Conservation (phyloP, 2,797 vertebrate genomes). For the Onychomys torridus region DNA sequence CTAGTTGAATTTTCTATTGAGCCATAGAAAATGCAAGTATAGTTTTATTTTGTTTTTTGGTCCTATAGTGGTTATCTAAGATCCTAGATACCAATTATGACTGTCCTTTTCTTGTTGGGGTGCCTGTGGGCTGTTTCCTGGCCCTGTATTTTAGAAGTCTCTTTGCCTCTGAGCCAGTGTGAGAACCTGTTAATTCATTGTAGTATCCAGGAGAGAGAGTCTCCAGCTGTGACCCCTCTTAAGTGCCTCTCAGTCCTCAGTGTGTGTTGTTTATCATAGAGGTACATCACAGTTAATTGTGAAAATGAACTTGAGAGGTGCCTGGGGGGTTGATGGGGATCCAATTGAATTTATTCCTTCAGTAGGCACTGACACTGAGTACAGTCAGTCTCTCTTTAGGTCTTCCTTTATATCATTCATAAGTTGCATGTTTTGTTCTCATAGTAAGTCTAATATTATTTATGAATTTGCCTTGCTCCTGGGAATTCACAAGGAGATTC, state of each 20-base stretch:
- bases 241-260: conserved; percentile 31
- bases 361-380: conserved; percentile 4
- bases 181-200: not conserved
- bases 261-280: not conserved
- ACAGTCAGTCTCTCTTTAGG: conserved; percentile 24
- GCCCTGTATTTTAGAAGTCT: not conserved
- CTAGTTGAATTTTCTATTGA: conserved; percentile 42
- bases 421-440: conserved; percentile 64
- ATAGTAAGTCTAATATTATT: conserved; percentile 58
- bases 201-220: not conserved
- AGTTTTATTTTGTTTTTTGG: not conserved
- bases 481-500: conserved; percentile 60
- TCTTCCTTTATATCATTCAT: conserved; percentile 58
- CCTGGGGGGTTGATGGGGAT: conserved; percentile 51
- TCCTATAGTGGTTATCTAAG: not conserved
- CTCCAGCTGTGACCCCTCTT: not conserved
- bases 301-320: conserved; percentile 56
- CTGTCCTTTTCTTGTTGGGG: not conserved
- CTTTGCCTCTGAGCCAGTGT: not conserved
- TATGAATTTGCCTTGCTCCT: conserved; percentile 58
- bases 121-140: not conserved
- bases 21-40: not conserved
- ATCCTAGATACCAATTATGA: not conserved
- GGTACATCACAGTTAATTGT: conserved; percentile 42
- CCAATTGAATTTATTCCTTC: conserved; percentile 20